These are phyloP conservation scores for Diuraphis noxia DNA, from an alignment of 1,140 invertebrate species.

Conservation along the genomic window DNA sequence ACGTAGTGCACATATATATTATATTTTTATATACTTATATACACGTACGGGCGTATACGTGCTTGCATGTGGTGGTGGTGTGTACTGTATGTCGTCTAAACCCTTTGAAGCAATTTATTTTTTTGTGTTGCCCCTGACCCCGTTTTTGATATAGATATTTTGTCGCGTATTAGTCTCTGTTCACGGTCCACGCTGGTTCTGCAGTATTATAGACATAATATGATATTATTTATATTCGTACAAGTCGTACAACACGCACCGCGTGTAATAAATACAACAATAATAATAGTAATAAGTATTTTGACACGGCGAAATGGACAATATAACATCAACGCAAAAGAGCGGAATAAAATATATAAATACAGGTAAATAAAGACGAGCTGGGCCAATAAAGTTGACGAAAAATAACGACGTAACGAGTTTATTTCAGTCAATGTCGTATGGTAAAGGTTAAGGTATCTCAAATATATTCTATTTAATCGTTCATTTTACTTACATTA, in stretches of 20 bases:
- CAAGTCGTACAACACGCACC: neutral
- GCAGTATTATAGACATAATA: neutral
- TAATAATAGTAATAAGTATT: neutral
- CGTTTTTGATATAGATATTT: neutral
- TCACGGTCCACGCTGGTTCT: neutral
- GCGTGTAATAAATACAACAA: neutral
- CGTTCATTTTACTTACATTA: neutral
- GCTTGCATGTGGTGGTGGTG: neutral
- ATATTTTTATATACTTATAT: neutral
- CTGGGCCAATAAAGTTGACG: no score
- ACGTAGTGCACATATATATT: neutral
- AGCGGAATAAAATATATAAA: neutral
- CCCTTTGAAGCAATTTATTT: conserved; percentile 12
- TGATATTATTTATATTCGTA: neutral
- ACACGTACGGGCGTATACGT: neutral
- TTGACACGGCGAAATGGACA: neutral
- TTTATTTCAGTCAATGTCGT: neutral
- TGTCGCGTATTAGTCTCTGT: neutral
- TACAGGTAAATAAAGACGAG: neutral
- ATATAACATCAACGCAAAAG: neutral
- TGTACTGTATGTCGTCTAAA: neutral
- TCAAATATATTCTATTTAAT: neutral
- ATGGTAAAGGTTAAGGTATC: neutral
- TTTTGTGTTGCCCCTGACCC: conserved; percentile 33
- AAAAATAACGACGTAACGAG: no score